These are phyloP conservation scores for Lepidonotus clava DNA, from an alignment of 2,888 invertebrate genomes.

Conservation along the genomic window DNA sequence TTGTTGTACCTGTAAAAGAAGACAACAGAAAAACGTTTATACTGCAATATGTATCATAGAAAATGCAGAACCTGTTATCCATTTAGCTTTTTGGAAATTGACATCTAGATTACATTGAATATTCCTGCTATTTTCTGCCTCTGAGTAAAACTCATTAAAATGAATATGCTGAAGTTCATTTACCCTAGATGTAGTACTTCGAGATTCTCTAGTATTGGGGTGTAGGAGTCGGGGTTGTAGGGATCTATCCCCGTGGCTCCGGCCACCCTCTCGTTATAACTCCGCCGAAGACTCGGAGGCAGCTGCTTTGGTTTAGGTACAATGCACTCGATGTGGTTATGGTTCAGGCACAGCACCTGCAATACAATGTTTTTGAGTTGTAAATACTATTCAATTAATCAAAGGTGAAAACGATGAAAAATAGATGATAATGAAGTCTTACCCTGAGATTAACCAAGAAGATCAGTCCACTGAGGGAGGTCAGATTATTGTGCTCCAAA, in stretches of 20 bases:
- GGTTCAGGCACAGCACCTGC: conserved; percentile 80
- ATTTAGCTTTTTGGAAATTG: too few species aligned
- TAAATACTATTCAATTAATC: not conserved
- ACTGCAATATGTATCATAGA: not conserved
- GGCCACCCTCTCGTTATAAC: not conserved
- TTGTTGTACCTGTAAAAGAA: conserved; percentile 78
- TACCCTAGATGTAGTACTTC: conserved; percentile 79
- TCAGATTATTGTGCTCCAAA: conserved; percentile 80
- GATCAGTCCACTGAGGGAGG: conserved; percentile 79
- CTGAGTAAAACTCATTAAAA: too few species aligned
- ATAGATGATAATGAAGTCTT: conserved; percentile 61
- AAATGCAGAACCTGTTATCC: too few species aligned
- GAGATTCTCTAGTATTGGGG: conserved; percentile 77
- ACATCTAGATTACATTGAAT: too few species aligned
- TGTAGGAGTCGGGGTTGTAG: conserved; percentile 66
- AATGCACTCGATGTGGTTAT: conserved; percentile 80
- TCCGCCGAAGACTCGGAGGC: conserved; percentile 14
- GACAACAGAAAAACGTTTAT: not conserved
- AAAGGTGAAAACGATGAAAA: not conserved
- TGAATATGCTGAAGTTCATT: too few species aligned
- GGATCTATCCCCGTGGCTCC: conserved; percentile 20
- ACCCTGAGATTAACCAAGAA: conserved; percentile 78
- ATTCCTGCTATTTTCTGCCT: too few species aligned
- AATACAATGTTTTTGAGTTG: not conserved
- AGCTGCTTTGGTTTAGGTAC: conserved; percentile 69